These are phyloP conservation scores for Hylomyscus alleni DNA, from an alignment of 2,797 vertebrate species.

Conservation along the genomic window DNA sequence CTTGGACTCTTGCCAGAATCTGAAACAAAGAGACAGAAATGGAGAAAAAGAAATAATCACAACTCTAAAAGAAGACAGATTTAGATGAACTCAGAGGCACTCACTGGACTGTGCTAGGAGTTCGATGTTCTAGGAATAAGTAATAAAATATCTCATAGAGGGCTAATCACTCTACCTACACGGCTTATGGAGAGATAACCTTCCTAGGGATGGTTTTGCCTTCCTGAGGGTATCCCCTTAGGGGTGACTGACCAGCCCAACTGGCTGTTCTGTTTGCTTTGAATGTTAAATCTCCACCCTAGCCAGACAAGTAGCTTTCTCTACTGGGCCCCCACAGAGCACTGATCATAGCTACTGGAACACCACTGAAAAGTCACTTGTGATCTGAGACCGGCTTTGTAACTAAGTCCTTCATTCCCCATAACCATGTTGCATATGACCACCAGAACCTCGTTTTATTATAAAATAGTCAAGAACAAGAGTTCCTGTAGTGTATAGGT, in stretches of 20 bases:
- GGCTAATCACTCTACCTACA: background rate
- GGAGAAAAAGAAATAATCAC: background rate
- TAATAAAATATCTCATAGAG: background rate
- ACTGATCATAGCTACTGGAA: background rate
- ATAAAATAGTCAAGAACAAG: background rate
- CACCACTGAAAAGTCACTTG: background rate
- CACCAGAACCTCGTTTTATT: background rate
- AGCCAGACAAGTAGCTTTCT: background rate
- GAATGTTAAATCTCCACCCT: background rate
- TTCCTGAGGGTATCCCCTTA: background rate
- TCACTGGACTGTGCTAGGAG: background rate
- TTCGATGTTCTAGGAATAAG: background rate
- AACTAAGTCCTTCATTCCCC: background rate
- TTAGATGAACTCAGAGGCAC: background rate
- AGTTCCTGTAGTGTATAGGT: background rate
- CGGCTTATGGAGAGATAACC: background rate
- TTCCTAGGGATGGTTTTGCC: background rate
- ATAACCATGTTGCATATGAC: background rate
- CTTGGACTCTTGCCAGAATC: background rate
- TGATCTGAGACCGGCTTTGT: background rate
- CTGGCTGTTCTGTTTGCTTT: background rate
- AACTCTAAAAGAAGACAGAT: background rate
- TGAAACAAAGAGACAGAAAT: background rate
- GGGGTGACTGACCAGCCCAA: background rate
- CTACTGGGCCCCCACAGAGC: background rate